These are phyloP conservation scores for Heliconius ismenius DNA, from an alignment of 2,888 invertebrate species.

Conservation along the genomic window DNA sequence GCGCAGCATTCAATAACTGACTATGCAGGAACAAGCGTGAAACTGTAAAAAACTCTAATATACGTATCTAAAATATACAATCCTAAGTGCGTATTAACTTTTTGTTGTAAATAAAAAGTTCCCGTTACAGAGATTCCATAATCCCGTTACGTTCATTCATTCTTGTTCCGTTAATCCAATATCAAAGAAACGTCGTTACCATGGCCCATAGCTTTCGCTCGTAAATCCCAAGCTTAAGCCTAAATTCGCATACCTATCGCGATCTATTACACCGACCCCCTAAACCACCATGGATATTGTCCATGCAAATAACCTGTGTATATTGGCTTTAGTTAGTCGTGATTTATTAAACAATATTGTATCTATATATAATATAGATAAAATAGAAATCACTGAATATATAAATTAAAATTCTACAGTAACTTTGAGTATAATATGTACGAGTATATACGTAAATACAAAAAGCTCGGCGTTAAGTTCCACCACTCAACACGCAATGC, in stretches of 20 bases:
- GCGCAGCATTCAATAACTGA: neutral
- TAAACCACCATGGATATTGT: neutral
- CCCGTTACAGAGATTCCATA: neutral
- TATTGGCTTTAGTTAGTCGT: neutral
- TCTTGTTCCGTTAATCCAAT: slow-evolving; percentile 31
- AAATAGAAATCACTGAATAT: neutral
- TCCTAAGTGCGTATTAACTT: neutral
- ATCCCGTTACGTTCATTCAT: slow-evolving; percentile 19
- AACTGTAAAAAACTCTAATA: neutral
- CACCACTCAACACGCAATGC: too few relatives aligned
- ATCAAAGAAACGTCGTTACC: slow-evolving; percentile 31
- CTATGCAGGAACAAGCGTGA: neutral
- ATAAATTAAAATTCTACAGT: neutral
- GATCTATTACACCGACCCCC: slow-evolving; percentile 4
- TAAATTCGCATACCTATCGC: slow-evolving; percentile 18
- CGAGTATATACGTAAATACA: neutral
- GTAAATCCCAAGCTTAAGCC: slow-evolving; percentile 28
- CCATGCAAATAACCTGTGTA: neutral
- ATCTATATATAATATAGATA: neutral
- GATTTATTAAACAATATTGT: neutral
- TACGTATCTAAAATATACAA: neutral
- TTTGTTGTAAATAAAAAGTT: neutral
- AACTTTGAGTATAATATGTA: neutral
- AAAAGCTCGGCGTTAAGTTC: too few relatives aligned
- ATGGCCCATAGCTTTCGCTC: slow-evolving; percentile 11